phyloP scores from a whole-genome alignment of 2,888 invertebrate species.

The Apamea sordens region DNA sequence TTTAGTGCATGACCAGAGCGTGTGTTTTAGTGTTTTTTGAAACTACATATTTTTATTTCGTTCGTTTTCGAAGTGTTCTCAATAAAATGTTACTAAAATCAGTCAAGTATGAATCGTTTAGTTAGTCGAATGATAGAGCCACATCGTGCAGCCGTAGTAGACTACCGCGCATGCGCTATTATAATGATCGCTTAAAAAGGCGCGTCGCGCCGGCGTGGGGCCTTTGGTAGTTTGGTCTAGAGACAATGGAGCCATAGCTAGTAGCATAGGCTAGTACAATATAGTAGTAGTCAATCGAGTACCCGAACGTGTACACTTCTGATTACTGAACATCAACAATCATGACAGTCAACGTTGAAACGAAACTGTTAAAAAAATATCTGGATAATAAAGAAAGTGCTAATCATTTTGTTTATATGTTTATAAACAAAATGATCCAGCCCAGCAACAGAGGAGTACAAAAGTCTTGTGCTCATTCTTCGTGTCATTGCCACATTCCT shows the following conservation, averaged over 20 bases:
- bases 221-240: background rate
- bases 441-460: background rate
- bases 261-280: background rate
- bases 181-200: background rate
- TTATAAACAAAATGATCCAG: background rate
- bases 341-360: background rate
- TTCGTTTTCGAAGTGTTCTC: background rate
- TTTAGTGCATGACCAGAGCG: too few relatives aligned
- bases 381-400: background rate
- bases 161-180: background rate
- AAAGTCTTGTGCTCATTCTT: background rate
- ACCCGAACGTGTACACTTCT: background rate
- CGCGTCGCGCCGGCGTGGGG: background rate
- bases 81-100: background rate
- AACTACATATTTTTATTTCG: background rate
- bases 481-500: background rate
- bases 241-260: background rate
- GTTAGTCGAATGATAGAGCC: background rate
- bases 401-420: too few relatives aligned
- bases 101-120: background rate
- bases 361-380: background rate
- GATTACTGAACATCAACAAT: background rate
- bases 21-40: too few relatives aligned
- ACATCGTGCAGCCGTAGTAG: background rate
- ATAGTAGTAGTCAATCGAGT: background rate